Conservation (phyloP, 2,797 vertebrate genomes). For the Bradypus variegatus region DNA sequence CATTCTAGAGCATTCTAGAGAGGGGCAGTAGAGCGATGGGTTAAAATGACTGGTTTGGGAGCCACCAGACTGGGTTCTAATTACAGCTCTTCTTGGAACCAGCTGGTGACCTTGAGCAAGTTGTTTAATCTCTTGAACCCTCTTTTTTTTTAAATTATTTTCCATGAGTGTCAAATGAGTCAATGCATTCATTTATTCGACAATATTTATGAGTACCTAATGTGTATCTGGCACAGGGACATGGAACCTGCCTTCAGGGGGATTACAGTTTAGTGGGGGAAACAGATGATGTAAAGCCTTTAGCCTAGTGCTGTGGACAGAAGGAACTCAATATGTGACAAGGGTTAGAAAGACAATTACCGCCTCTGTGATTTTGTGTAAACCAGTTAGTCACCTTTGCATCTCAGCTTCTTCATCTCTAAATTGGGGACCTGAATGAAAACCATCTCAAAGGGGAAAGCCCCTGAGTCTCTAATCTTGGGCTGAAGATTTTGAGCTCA, state of each 20-base stretch:
- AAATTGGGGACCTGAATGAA: not conserved
- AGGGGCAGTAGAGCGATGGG: not conserved
- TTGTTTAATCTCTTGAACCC: not conserved
- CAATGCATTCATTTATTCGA: not conserved
- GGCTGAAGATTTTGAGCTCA: not conserved
- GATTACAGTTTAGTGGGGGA: not conserved
- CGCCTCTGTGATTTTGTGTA: not conserved
- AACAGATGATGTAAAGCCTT: not conserved
- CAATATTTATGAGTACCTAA: not conserved
- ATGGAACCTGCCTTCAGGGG: not conserved
- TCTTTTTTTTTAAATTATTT: not conserved
- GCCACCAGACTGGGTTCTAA: not conserved
- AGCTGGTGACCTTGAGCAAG: not conserved
- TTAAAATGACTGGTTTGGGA: not conserved
- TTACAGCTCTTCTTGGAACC: not conserved
- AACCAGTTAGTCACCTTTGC: not conserved
- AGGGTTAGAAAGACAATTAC: rapidly evolving
- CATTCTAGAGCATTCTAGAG: not conserved
- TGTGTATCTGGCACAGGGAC: not conserved
- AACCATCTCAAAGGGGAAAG: not conserved
- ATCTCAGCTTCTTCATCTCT: not conserved
- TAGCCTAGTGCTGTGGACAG: not conserved
- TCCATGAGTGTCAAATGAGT: not conserved
- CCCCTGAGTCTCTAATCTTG: not conserved
- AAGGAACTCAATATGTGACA: not conserved